A percentile compares a stretch with the other conserved stretches of the same genome.
Evolutionary conservation across 2,113 vertebrate species (phyloP).

Genomic region (Nestor notabilis): DNA sequence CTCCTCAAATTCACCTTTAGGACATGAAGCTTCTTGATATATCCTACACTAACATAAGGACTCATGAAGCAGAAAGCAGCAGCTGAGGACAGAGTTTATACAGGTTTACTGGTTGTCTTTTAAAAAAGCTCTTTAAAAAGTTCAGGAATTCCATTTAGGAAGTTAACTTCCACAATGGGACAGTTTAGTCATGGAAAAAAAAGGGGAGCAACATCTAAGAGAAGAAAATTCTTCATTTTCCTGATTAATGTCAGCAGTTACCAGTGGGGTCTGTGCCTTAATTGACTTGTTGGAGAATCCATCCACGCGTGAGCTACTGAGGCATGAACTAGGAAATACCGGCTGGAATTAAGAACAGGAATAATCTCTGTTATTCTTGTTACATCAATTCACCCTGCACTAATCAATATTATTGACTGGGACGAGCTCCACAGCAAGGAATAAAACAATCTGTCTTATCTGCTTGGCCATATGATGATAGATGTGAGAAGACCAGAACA

Average conservation of each 20-base stretch:
- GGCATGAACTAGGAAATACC: conserved; percentile 34
- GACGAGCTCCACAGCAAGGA: conserved; percentile 46
- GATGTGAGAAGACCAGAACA: not conserved
- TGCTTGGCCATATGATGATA: not conserved
- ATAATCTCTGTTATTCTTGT: conserved; percentile 70
- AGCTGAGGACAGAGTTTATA: not conserved
- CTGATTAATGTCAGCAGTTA: not conserved
- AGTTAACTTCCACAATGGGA: not conserved
- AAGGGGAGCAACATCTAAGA: not conserved
- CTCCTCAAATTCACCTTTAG: accelerated
- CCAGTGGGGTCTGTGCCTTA: conserved; percentile 50
- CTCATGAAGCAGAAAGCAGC: not conserved
- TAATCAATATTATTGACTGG: conserved; percentile 80
- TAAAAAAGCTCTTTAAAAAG: not conserved
- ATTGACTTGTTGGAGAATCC: conserved; percentile 75
- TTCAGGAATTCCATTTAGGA: not conserved
- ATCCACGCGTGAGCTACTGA: conserved; percentile 60
- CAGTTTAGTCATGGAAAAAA: not conserved
- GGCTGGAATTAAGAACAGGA: not conserved
- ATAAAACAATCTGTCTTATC: conserved; percentile 23
- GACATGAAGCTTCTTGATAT: not conserved
- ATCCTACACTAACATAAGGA: not conserved
- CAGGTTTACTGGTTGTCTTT: not conserved
- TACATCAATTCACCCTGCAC: conserved; percentile 78
- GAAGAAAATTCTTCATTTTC: conserved; percentile 13